These are phyloP conservation scores for Sycobia sp. DNA, from an alignment of 1,140 invertebrate genomes.

Conservation along the genomic window DNA sequence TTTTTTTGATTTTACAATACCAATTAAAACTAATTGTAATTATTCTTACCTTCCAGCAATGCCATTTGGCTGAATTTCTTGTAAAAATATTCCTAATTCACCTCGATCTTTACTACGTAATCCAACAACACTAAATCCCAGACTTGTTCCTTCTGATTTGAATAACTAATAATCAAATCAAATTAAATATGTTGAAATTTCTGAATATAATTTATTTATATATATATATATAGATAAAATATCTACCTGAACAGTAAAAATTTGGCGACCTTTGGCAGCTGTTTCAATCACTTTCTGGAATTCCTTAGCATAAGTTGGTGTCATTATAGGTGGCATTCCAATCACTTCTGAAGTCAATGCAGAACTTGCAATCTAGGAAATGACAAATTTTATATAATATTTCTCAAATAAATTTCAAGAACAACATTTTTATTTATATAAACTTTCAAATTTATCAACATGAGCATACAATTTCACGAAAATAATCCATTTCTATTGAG, in stretches of 20 bases:
- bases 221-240: neutral
- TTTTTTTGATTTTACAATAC: too few species aligned
- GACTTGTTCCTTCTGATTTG: conserved; percentile 74
- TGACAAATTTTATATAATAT: conserved; percentile 20
- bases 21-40: neutral
- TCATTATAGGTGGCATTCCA: conserved; percentile 65
- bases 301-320: conserved; percentile 67
- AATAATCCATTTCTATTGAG: too few species aligned
- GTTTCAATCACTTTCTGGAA: conserved; percentile 69
- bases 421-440: too few species aligned
- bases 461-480: too few species aligned
- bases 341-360: conserved; percentile 59
- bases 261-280: conserved; percentile 69
- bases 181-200: conserved; percentile 18
- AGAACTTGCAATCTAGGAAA: conserved; percentile 55
- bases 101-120: conserved; percentile 71
- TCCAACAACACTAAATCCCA: conserved; percentile 82
- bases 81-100: conserved; percentile 79
- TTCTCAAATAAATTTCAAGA: neutral
- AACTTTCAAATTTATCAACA: too few species aligned
- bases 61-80: conserved; percentile 76
- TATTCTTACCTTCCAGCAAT: conserved; percentile 72
- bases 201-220: neutral
- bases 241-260: conserved; percentile 66
- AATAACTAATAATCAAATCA: conserved; percentile 62